A percentile compares a stretch with the other conserved stretches of the same genome.
Conservation (phyloP, 2,797 vertebrate species). For the Lophius americanus region DNA sequence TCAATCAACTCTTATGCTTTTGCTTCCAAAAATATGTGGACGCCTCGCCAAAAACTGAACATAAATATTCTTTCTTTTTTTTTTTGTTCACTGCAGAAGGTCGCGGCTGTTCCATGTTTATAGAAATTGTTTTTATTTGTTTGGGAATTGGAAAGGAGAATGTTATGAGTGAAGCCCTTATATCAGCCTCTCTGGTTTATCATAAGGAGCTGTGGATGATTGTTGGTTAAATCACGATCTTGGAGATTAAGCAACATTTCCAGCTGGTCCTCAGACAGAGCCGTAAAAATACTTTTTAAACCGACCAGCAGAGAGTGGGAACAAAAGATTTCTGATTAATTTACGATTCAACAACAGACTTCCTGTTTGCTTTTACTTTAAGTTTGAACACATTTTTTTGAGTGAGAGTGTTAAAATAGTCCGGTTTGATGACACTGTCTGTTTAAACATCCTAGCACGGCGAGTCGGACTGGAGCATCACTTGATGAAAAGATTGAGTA, state of each 20-base stretch:
- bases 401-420: background rate
- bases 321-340: background rate
- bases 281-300: background rate
- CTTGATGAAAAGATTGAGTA: slow-evolving; percentile 28
- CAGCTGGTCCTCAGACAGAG: slow-evolving; percentile 9
- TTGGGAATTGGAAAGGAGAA: background rate
- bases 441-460: background rate
- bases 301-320: background rate
- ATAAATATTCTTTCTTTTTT: background rate
- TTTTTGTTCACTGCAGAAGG: background rate
- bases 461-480: slow-evolving; percentile 15
- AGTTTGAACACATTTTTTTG: background rate
- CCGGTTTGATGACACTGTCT: background rate
- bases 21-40: slow-evolving; percentile 16
- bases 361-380: background rate
- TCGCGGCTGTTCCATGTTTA: accelerated
- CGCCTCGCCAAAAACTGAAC: background rate
- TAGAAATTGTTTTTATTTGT: background rate
- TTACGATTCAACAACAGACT: background rate
- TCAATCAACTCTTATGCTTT: slow-evolving; percentile 51
- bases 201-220: slow-evolving; percentile 1
- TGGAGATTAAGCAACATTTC: slow-evolving; percentile 6
- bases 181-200: slow-evolving; percentile 2
- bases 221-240: slow-evolving; percentile 8
- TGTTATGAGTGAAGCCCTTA: background rate